Base-by-base conservation (phyloP, 2,113 vertebrate genomes). In the Theropithecus gelada region DNA sequence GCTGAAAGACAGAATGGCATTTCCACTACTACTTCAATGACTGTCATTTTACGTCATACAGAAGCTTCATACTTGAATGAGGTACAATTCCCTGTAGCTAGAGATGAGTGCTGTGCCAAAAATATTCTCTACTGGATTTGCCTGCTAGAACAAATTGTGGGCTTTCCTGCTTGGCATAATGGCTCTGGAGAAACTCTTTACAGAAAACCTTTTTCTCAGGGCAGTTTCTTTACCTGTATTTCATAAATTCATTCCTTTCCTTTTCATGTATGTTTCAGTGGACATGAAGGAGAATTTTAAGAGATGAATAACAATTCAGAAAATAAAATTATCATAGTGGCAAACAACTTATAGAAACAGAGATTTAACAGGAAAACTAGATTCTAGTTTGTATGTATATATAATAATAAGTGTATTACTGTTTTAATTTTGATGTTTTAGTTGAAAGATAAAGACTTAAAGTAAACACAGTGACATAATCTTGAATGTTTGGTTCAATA, bases 21-120 rank as follows among this genome's bases (percentile, higher is more conserved):
- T 98, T 98, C 55, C 83, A 95, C 94, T 96, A 97, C 66, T 93
- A 88, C 95, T 97, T 98, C 97, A 95, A 76, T 66, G 48, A 96
- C 68, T 97, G 85, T 89, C 95, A 97, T 93, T 93, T 79, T 82
- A 90, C 73, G 81, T 96, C 97, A 97, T 50, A 8, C 66, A 86
- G 96, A 97, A 96, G 93, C 97, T 97, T 98, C 98, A 97, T 76
- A 82, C 93, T 98, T 84, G 94, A 97, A 91, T 96, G 93, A 96
- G 97, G 97, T 96, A 50, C 79, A 81, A 30, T 95, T 87, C 95
- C 86, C 96, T 81, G 68, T 61, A 97, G 95, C 88, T 81, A 82
- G 78, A 93, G 94, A 72, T 68, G 17, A 95, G 66, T 73, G 30
- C 27, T 32, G 23, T 52, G 32, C 80, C 94, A 78, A 90, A 96